Evolutionary conservation across 2,113 vertebrate genomes (phyloP).

Genomic region (Poecilia latipinna): DNA sequence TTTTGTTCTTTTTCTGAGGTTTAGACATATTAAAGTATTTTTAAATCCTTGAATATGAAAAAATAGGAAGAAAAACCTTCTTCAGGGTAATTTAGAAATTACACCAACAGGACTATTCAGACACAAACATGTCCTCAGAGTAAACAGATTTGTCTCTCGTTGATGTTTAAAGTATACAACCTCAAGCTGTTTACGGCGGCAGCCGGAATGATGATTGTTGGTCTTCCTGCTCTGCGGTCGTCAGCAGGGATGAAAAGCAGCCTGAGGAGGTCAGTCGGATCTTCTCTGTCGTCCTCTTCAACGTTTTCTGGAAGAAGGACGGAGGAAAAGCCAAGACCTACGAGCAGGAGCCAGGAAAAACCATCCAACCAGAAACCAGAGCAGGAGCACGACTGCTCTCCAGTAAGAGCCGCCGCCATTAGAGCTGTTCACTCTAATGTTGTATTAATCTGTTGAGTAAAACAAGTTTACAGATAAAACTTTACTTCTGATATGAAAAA

Average conservation of each 20-base stretch:
- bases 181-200: too few relatives aligned
- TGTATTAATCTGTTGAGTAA: too few relatives aligned
- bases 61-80: too few relatives aligned
- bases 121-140: too few relatives aligned
- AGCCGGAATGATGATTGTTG: too few relatives aligned
- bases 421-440: not conserved
- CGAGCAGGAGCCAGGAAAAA: conserved; percentile 29
- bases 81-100: too few relatives aligned
- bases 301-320: conserved; percentile 4
- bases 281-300: conserved; percentile 19
- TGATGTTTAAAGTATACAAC: too few relatives aligned
- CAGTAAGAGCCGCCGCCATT: conserved; percentile 9
- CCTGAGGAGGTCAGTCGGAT: conserved; percentile 50
- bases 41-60: too few relatives aligned
- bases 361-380: conserved; percentile 5
- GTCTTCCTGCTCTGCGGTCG: not conserved
- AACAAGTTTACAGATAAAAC: not conserved
- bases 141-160: too few relatives aligned
- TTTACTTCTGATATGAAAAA: not conserved
- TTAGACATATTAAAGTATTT: too few relatives aligned
- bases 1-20: too few relatives aligned
- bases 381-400: not conserved
- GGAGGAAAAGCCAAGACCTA: conserved; percentile 28
- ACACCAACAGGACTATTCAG: too few relatives aligned
- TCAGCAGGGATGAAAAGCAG: conserved; percentile 66